Percentiles rank a stretch among this genome's conserved stretches.
phyloP scores from a whole-genome alignment of 2,113 vertebrate species.

The Orthonyx spaldingii region DNA sequence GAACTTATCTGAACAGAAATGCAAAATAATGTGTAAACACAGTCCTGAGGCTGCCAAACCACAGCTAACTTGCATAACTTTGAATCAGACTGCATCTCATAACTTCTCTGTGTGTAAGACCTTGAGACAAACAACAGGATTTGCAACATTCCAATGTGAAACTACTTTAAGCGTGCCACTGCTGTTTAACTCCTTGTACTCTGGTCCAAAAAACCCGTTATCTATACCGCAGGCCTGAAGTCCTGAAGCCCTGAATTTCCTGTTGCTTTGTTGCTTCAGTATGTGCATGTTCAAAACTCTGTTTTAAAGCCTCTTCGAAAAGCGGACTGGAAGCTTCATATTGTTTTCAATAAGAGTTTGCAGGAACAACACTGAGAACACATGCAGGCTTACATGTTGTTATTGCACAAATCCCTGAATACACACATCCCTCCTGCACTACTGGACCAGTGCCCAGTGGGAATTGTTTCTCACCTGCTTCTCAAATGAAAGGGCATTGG shows the following conservation, averaged over 20 bases:
- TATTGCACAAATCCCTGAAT: background rate
- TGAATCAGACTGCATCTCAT: background rate
- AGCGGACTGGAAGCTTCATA: background rate
- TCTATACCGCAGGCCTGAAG: background rate
- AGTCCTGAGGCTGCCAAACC: background rate
- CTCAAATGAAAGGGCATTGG: background rate
- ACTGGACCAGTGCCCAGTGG: background rate
- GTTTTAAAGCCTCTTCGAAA: background rate
- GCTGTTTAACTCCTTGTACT: background rate
- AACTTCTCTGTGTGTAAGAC: background rate
- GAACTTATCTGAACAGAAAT: background rate
- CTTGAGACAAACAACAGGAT: background rate
- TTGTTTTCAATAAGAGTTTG: background rate
- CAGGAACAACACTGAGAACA: background rate
- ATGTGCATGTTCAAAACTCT: background rate
- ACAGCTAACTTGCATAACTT: background rate
- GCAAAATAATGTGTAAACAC: background rate
- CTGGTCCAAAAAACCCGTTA: accelerated
- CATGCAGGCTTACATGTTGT: background rate
- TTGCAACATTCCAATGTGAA: background rate
- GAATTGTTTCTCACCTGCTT: background rate
- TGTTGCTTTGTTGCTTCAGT: background rate
- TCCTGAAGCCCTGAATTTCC: background rate
- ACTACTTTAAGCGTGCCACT: background rate
- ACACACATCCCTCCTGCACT: background rate